Conservation (phyloP, 2,113 vertebrate genomes). For the Tragelaphus strepsiceros region DNA sequence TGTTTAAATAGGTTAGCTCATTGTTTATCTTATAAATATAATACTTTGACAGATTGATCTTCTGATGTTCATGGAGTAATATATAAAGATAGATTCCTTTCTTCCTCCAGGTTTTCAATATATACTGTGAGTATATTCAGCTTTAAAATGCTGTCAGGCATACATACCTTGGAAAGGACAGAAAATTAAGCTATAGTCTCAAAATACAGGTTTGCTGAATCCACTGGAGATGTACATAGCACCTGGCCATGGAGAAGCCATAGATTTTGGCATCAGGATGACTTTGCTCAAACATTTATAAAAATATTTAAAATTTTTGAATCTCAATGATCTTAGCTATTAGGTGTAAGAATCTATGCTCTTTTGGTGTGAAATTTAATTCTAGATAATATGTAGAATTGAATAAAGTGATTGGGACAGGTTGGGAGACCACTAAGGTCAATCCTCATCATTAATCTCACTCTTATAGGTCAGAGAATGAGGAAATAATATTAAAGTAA, state of each 20-base stretch:
- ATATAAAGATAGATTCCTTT: not conserved
- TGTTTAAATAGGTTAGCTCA: not conserved
- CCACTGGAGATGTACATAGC: fast-evolving
- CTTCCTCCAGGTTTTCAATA: not conserved
- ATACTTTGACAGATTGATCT: not conserved
- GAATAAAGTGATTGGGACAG: not conserved
- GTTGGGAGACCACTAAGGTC: not conserved
- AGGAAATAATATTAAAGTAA: not conserved
- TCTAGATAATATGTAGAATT: not conserved
- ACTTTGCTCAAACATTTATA: not conserved
- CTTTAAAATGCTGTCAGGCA: not conserved
- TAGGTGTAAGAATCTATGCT: not conserved
- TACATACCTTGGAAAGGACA: not conserved
- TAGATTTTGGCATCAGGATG: not conserved
- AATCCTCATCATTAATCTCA: not conserved
- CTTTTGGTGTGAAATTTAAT: not conserved
- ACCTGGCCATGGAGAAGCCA: not conserved
- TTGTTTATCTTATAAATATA: not conserved
- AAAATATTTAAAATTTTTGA: not conserved
- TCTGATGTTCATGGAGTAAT: not conserved
- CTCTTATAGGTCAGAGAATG: not conserved
- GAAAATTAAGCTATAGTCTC: not conserved
- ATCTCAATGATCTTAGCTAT: not conserved
- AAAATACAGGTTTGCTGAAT: not conserved
- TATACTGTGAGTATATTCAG: not conserved